Conservation (phyloP, 2,113 vertebrate species). For the Sorex fumeus region DNA sequence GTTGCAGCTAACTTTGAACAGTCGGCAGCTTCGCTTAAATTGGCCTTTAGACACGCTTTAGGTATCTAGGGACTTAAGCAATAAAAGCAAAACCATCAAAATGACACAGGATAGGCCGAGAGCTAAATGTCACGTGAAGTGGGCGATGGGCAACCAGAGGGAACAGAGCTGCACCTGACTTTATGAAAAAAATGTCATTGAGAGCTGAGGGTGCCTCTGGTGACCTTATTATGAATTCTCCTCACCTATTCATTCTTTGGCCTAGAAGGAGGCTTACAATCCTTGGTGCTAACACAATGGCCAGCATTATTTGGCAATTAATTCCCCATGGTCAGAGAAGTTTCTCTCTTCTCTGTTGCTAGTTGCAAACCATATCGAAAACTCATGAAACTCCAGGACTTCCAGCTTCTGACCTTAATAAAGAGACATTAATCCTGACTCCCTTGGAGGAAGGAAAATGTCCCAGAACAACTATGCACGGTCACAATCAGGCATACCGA, state of each 20-base stretch:
- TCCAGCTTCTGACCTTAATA: conserved; percentile 31
- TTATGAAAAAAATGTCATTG: background rate
- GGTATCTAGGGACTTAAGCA: background rate
- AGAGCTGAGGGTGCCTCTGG: background rate
- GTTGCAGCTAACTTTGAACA: background rate
- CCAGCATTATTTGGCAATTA: background rate
- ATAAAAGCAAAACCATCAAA: conserved; percentile 28
- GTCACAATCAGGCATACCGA: background rate
- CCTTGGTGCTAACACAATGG: background rate
- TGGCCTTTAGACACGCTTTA: conserved; percentile 8
- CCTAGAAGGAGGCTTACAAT: background rate
- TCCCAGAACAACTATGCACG: background rate
- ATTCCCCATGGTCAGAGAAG: background rate
- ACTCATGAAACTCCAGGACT: conserved; percentile 9
- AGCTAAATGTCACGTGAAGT: background rate
- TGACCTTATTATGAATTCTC: background rate
- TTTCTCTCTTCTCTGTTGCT: background rate
- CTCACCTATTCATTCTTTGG: background rate
- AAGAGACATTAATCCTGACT: conserved; percentile 9
- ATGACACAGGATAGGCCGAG: background rate
- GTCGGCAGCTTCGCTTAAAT: background rate
- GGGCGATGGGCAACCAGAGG: background rate
- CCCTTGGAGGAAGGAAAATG: background rate
- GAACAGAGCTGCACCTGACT: background rate
- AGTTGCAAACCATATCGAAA: background rate